phyloP scores from a whole-genome alignment of 1,140 invertebrate genomes.

The Caerostris extrusa region DNA sequence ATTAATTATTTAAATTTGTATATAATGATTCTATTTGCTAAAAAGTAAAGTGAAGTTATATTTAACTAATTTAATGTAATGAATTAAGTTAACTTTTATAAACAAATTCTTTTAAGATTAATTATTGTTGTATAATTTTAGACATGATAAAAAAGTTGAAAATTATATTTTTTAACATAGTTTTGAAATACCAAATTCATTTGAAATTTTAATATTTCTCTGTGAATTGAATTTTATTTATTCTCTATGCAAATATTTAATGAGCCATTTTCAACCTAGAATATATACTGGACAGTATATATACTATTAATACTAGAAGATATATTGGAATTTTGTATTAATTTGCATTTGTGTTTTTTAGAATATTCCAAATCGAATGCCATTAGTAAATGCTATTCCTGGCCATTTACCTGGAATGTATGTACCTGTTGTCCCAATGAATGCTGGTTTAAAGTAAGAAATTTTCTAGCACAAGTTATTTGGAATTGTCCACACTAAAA shows the following conservation, averaged over 20 bases:
- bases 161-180: no score
- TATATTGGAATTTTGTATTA: neutral
- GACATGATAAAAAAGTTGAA: no score
- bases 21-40: neutral
- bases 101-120: no score
- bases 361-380: slow-evolving; percentile 49
- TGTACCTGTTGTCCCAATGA: slow-evolving; percentile 43
- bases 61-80: neutral
- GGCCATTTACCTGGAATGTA: slow-evolving; percentile 36
- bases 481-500: no score
- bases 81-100: no score
- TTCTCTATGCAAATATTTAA: neutral
- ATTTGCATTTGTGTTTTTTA: neutral
- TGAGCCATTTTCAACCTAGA: neutral
- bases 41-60: neutral
- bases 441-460: slow-evolving; percentile 23
- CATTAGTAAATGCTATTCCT: slow-evolving; percentile 24
- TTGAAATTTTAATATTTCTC: neutral
- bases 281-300: no score
- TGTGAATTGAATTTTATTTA: neutral
- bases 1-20: neutral
- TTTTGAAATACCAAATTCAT: no score
- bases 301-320: neutral
- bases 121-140: no score
- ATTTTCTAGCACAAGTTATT: neutral